Percentiles rank a stretch among this genome's conserved stretches.
Conservation (phyloP, 2,888 invertebrate species). For the Pomacea canaliculata region DNA sequence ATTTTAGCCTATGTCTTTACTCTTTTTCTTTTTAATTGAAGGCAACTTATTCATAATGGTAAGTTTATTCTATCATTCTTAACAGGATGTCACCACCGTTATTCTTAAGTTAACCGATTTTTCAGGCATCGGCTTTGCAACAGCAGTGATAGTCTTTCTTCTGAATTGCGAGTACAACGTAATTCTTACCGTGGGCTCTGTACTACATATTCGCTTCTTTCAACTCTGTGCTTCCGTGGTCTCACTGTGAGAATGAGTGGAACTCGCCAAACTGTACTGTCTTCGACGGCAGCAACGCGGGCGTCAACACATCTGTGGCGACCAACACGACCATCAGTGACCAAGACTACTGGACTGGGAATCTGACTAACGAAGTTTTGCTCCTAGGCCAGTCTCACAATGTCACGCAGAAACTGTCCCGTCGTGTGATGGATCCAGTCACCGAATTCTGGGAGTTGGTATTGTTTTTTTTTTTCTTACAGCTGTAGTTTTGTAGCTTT, state of each 20-base stretch:
- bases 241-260: constrained; percentile 85
- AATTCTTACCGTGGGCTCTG: constrained; percentile 84
- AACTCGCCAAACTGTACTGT: constrained; percentile 75
- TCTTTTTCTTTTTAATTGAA: too few relatives aligned
- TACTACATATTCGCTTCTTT: constrained; percentile 83
- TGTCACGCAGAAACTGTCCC: constrained; percentile 20
- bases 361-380: not conserved
- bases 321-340: constrained; percentile 35
- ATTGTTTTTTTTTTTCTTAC: constrained; percentile 17
- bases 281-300: constrained; percentile 5
- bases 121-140: constrained; percentile 75
- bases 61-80: too few relatives aligned
- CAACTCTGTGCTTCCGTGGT: constrained; percentile 80
- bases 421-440: constrained; percentile 67
- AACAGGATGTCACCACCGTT: too few relatives aligned
- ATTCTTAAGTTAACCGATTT: not conserved
- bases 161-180: constrained; percentile 75
- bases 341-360: constrained; percentile 19
- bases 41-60: too few relatives aligned
- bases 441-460: constrained; percentile 74
- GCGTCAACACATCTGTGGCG: constrained; percentile 3
- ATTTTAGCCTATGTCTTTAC: too few relatives aligned
- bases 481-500: not conserved
- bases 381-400: not conserved
- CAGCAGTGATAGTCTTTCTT: constrained; percentile 70